Evolutionary conservation across 2,113 vertebrate species (phyloP), one percentile per base, ranked within the genome.

Genomic region (Clarias magur): DNA sequence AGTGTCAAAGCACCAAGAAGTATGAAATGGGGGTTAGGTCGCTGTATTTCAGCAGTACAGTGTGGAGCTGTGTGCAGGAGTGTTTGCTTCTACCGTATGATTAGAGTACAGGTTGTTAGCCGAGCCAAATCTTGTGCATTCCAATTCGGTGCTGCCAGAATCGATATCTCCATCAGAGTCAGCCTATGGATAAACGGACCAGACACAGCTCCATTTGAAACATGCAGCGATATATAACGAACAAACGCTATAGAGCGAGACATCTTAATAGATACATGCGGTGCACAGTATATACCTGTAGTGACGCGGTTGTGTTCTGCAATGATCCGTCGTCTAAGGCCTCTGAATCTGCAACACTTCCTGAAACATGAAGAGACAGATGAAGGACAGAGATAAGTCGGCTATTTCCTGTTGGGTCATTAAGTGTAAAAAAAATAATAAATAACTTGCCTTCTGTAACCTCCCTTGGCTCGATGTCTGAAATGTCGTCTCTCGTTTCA

Each of bases 91-190:
- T 91, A 95, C 95, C 93, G 88, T 91, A 86, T 93, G 90, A 90
- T 88, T 91, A 3, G 96, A 97, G 84, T 93, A 95, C 88, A 98
- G 95, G 87, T 96, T 98, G 94, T 94, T 94, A 53, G 93, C 88
- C 0, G 97, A 98, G 87, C 96, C 90, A 75, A 89, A 89, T 82
- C 56, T 80, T 38, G 57, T 85, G 42, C 82, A 68, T 11, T 87
- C 70, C 34, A 89, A 6, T 80, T 89, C 90, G 83, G 85, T 96
- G 92, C 95, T 95, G 86, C 94, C 11, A 27, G 94, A 95, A 86
- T 95, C 93, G 5, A 86, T 92, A 87, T 96, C 94, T 83, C 75
- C 53, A 11, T 92, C 90, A 11, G 90, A 90, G 53, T 92, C 88
- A 23, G 84, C 72, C 87, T 88, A 85, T 34, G 68, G 15, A 82